Conservation (phyloP, 2,113 vertebrate species). For the Solea solea region DNA sequence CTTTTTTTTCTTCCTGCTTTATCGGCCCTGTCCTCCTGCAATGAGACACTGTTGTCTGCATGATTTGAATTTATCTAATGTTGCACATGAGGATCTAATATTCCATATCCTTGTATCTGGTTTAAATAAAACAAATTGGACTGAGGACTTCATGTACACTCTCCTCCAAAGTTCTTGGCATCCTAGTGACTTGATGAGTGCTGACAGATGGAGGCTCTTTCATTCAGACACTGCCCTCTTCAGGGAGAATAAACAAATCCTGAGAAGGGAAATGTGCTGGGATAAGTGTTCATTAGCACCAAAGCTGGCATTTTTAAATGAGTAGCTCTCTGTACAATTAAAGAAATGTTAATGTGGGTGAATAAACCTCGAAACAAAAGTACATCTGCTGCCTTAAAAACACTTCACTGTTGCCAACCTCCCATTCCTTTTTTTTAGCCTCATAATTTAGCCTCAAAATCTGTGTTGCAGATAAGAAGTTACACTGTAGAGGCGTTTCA, state of each 20-base stretch:
- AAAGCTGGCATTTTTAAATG: neutral
- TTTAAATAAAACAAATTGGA: constrained; percentile 39
- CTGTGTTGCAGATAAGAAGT: no score
- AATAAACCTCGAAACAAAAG: no score
- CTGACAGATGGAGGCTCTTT: constrained; percentile 61
- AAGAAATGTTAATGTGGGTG: no score
- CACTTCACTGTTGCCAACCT: no score
- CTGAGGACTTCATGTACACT: neutral
- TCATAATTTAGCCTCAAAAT: no score
- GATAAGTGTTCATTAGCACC: constrained; percentile 18
- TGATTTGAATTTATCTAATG: neutral
- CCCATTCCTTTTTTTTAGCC: no score
- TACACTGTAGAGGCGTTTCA: neutral
- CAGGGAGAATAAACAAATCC: constrained; percentile 66
- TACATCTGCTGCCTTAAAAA: no score
- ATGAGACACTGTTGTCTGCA: neutral
- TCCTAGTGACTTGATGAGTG: constrained; percentile 39
- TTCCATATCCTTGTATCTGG: constrained; percentile 28
- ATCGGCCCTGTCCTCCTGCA: no score
- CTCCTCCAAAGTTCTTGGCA: constrained; percentile 40
- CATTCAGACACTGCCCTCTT: constrained; percentile 83
- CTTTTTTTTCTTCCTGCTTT: no score
- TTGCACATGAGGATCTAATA: neutral
- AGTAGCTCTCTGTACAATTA: neutral
- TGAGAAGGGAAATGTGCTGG: neutral